A percentile compares a stretch with the other conserved stretches of the same genome.
phyloP scores from a whole-genome alignment of 2,888 invertebrate species.

The Agrilus mali region DNA sequence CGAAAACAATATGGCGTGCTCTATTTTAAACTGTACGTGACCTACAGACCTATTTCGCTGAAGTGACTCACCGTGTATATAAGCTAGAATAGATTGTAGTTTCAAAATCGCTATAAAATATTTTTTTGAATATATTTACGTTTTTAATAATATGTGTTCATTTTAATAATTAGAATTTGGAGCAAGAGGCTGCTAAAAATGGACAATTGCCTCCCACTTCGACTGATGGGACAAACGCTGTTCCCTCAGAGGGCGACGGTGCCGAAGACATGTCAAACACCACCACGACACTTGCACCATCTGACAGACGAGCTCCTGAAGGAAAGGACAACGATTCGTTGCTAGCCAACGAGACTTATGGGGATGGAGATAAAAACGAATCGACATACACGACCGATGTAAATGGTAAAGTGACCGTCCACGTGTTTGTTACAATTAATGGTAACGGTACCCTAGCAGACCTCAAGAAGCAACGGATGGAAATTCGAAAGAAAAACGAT shows the following conservation, averaged over 20 bases:
- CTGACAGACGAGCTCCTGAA: slow-evolving; percentile 60
- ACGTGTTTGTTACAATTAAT: slow-evolving; percentile 66
- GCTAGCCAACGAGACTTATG: slow-evolving; percentile 41
- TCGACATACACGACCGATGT: slow-evolving; percentile 52
- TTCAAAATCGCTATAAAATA: no score
- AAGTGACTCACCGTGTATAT: no score
- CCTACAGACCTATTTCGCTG: no score
- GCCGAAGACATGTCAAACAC: no score
- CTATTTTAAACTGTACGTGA: no score
- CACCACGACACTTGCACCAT: slow-evolving; percentile 23
- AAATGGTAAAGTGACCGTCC: slow-evolving; percentile 40
- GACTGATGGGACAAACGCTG: no score
- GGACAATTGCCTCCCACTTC: neutral
- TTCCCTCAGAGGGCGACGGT: no score
- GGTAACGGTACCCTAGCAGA: slow-evolving; percentile 73
- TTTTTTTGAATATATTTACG: no score
- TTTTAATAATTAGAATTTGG: neutral
- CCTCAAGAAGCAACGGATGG: slow-evolving; percentile 83
- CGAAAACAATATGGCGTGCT: no score
- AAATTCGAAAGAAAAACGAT: slow-evolving; percentile 55
- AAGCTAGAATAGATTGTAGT: no score
- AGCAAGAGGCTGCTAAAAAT: neutral
- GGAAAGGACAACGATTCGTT: slow-evolving; percentile 68
- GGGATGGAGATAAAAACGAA: slow-evolving; percentile 42
- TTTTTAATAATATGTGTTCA: no score